phyloP scores from a whole-genome alignment of 2,888 invertebrate genomes.

The Mimumesa dahlbomi region DNA sequence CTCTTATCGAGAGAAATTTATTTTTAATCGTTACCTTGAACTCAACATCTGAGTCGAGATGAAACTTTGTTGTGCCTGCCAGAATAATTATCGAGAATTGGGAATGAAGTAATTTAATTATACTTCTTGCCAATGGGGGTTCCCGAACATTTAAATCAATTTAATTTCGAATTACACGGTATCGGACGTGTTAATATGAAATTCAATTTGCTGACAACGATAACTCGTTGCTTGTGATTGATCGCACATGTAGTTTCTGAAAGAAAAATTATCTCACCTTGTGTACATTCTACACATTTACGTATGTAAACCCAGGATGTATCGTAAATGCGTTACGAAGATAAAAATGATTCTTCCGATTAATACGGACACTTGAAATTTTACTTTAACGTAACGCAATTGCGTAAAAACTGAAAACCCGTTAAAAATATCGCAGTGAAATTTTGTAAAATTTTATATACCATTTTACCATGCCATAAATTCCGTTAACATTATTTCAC shows the following conservation, averaged over 20 bases:
- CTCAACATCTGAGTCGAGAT: constrained; percentile 1
- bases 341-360: background rate
- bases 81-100: constrained; percentile 4
- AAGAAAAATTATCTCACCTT: too few species aligned
- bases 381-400: background rate
- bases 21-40: constrained; percentile 7
- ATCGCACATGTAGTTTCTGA: too few species aligned
- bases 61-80: constrained; percentile 4
- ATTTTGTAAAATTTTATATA: background rate
- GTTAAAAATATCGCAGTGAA: background rate
- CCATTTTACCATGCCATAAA: background rate
- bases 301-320: too few species aligned
- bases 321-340: background rate
- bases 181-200: background rate
- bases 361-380: background rate
- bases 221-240: too few species aligned
- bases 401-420: background rate
- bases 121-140: background rate
- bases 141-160: background rate
- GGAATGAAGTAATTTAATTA: background rate
- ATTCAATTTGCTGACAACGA: too few species aligned
- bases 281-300: too few species aligned
- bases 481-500: constrained; percentile 7
- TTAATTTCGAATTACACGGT: too few species aligned
- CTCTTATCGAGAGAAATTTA: constrained; percentile 16